Percentiles rank a stretch among this genome's conserved stretches.
Conservation (phyloP, 2,113 vertebrate genomes). For the Ciconia maguari region DNA sequence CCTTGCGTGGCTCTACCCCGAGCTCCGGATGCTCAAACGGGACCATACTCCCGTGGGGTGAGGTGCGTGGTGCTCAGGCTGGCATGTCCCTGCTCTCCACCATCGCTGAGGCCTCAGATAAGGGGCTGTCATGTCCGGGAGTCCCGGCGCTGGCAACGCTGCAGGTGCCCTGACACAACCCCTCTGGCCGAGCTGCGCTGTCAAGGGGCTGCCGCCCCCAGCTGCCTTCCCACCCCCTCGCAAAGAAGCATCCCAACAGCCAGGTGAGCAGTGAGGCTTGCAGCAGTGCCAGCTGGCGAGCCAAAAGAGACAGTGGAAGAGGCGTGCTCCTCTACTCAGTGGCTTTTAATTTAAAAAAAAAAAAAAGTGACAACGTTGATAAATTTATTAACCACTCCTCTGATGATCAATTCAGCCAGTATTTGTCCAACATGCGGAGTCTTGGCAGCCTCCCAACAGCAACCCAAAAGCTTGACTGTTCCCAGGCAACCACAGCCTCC, state of each 20-base stretch:
- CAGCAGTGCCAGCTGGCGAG: neutral
- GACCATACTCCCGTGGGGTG: fast-evolving
- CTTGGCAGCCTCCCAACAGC: neutral
- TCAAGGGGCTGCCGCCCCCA: neutral
- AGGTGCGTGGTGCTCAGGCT: fast-evolving
- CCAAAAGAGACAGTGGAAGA: neutral
- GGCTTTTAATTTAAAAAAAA: neutral
- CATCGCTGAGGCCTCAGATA: fast-evolving
- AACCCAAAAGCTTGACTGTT: neutral
- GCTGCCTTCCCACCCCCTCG: fast-evolving
- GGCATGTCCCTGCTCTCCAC: fast-evolving
- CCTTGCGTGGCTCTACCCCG: fast-evolving
- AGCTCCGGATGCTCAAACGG: neutral
- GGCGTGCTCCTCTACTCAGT: neutral
- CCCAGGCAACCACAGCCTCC: neutral
- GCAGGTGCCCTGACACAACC: too few relatives aligned
- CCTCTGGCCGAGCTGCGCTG: neutral
- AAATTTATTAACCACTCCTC: neutral
- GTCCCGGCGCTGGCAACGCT: fast-evolving
- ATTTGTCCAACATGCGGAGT: neutral
- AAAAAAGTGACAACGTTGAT: neutral
- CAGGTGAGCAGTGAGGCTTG: neutral
- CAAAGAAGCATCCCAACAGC: neutral
- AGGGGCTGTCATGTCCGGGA: fast-evolving
- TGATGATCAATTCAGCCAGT: neutral